Evolutionary conservation across 2,797 vertebrate species (phyloP), one percentile per base, ranked within the genome.

Genomic region (Diceros bicornis): DNA sequence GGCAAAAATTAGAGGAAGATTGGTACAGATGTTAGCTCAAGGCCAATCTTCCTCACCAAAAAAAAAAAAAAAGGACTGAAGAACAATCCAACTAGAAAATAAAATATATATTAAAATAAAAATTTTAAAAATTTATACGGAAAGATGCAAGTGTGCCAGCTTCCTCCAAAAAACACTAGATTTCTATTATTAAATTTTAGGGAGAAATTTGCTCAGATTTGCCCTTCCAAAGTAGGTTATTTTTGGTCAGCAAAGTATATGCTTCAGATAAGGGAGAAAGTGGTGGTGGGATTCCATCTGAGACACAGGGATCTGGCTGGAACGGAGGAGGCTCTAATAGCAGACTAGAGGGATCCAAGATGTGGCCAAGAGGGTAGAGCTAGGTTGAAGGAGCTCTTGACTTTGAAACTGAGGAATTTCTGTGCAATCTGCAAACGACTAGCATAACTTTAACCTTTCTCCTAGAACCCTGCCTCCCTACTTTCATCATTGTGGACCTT

Each of bases 1-100:
- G 47, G 47, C 47, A 41, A 41, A 41, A 41, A 41, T 41, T 41
- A 41, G 41, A 41, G 41, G 41, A 41, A 41, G 41, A 41, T 41
- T 41, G 41, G 41, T 41, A 41, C 41, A 41, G 4, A 41, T 41
- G 41, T 41, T 41, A 41, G 41, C 41, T 41, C 41, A 41, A 4
- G 41, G 41, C 41, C 41, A 41, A 41, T 41, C 41, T 41, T 41
- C 41, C 41, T 41, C 41, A 41, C 41, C 41, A 41, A 41, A 41
- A 41, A 37, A 37, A 41, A 41, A 41, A 41, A 41, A 41, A 41
- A 41, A 41, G 41, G 62, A 52, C 18, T 41, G 55, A 84, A 83
- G 16, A 88, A 87, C 59, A 89, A 59, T 78, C 16, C 47, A 96
- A 55, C 57, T 27, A 44, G 79, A 69, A 96, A 96, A 91, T 52